A percentile compares a stretch with the other conserved stretches of the same genome.
Conservation (phyloP, 1,140 invertebrate genomes). For the Drosophila eugracilis region DNA sequence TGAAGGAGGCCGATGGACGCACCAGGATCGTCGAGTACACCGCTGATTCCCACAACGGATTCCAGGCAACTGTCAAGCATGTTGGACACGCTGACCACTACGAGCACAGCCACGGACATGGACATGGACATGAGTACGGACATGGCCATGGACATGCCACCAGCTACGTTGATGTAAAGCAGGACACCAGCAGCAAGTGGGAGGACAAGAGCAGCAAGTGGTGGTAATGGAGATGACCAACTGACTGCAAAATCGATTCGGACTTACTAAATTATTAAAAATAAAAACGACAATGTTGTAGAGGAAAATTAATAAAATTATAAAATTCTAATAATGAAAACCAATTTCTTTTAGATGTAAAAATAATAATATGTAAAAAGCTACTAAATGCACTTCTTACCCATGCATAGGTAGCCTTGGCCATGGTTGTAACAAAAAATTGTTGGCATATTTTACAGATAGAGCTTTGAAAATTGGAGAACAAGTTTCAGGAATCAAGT, state of each 20-base stretch:
- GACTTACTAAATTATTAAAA: constrained; percentile 9
- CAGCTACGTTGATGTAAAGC: constrained; percentile 73
- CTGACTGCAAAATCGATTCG: not conserved
- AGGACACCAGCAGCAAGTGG: constrained; percentile 62
- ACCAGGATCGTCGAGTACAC: constrained; percentile 87
- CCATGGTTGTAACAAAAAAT: too few species aligned
- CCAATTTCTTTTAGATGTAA: too few species aligned
- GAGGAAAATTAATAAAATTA: too few species aligned
- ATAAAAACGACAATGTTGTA: not conserved
- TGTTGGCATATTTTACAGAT: too few species aligned
- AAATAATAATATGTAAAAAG: too few species aligned
- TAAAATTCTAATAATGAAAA: too few species aligned
- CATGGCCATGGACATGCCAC: constrained; percentile 67
- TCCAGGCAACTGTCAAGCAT: constrained; percentile 87
- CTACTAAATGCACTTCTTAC: too few species aligned
- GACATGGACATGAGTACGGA: constrained; percentile 43
- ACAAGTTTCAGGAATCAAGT: too few species aligned
- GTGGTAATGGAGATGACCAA: constrained; percentile 31
- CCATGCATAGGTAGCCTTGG: too few species aligned
- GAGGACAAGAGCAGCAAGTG: constrained; percentile 60
- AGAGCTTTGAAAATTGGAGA: too few species aligned
- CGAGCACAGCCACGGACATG: constrained; percentile 44
- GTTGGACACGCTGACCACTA: constrained; percentile 85
- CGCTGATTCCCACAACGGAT: constrained; percentile 86
- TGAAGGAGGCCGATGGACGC: constrained; percentile 87